Evolutionary conservation across 2,797 vertebrate species (phyloP).

Genomic region (Bradypus variegatus): DNA sequence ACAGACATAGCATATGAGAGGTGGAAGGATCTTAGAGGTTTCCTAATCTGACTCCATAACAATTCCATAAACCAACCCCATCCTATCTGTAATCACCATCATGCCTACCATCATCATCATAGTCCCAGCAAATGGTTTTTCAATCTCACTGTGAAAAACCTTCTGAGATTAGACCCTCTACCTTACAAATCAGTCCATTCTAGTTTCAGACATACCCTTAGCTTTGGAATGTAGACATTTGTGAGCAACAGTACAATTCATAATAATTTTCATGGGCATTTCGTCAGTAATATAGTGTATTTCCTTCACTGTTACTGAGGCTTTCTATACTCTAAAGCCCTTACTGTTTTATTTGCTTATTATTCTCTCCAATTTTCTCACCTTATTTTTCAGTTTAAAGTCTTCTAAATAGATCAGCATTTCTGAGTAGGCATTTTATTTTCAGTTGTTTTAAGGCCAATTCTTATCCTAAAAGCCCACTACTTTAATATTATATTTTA

Average conservation of each 20-base stretch:
- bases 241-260: not conserved
- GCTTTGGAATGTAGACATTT: not conserved
- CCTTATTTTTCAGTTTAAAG: not conserved
- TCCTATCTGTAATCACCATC: not conserved
- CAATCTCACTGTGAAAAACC: not conserved
- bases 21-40: not conserved
- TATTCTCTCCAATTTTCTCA: not conserved
- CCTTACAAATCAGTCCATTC: not conserved
- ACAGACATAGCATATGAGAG: not conserved
- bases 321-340: not conserved
- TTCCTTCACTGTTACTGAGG: not conserved
- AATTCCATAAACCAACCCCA: not conserved
- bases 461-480: not conserved
- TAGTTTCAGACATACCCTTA: not conserved
- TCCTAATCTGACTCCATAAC: not conserved
- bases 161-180: not conserved
- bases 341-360: not conserved
- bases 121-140: not conserved
- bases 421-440: constrained; percentile 9
- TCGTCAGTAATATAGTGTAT: not conserved
- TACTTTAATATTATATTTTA: not conserved
- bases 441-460: not conserved
- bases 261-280: not conserved
- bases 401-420: not conserved
- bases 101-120: not conserved